A percentile compares a stretch with the other conserved stretches of the same genome.
phyloP scores from a whole-genome alignment of 2,888 invertebrate genomes.

The Priapulus caudatus region DNA sequence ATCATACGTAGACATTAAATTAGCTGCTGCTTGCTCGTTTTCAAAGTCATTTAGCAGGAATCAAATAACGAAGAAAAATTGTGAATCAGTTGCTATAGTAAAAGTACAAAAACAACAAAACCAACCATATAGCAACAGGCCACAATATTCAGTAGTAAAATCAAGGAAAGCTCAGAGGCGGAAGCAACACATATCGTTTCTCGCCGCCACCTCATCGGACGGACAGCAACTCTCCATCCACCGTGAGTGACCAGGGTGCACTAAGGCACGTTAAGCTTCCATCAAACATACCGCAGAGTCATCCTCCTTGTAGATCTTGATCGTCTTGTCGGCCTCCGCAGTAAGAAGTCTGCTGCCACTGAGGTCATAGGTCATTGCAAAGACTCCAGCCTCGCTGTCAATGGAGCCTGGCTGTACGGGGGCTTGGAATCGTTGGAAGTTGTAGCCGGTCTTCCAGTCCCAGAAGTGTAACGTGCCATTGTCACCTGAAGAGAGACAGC shows the following conservation, averaged over 20 bases:
- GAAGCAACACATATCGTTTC: no score
- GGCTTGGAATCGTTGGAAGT: conserved; percentile 74
- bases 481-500: conserved; percentile 50
- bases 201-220: no score
- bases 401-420: conserved; percentile 97
- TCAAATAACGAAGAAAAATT: conserved; percentile 2
- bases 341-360: conserved; percentile 90
- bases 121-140: conserved; percentile 7
- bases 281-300: conserved; percentile 63
- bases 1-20: no score
- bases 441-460: conserved; percentile 99
- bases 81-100: conserved; percentile 2
- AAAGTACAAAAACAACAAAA: conserved; percentile 9
- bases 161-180: background rate
- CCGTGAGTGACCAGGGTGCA: no score
- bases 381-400: conserved; percentile 97
- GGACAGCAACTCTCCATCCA: no score
- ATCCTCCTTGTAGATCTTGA: conserved; percentile 97
- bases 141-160: conserved; percentile 4
- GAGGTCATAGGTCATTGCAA: conserved; percentile 85
- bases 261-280: no score
- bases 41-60: conserved; percentile 9
- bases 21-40: no score
- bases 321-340: conserved; percentile 96
- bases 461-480: conserved; percentile 94